phyloP scores from a whole-genome alignment of 1,140 invertebrate species.

The Spodoptera litura region DNA sequence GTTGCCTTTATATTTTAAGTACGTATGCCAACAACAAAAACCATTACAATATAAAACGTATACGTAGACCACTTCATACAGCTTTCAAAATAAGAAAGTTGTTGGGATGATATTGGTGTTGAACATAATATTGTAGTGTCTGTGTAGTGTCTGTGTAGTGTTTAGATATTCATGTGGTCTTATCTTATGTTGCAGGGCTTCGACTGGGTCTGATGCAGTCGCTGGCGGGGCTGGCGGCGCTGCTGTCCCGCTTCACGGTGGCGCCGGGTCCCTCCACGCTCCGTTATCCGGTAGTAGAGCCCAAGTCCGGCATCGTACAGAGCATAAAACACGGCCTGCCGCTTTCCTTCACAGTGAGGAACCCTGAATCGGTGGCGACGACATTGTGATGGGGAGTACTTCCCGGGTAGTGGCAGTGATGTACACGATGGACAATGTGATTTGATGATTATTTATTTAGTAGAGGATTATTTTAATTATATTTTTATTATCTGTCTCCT shows the following conservation, averaged over 20 bases:
- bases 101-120: neutral
- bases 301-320: conserved; percentile 58
- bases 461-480: no score
- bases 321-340: conserved; percentile 57
- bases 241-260: conserved; percentile 56
- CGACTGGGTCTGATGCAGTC: conserved; percentile 65
- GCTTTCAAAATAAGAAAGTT: no score
- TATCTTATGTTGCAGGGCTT: conserved; percentile 52
- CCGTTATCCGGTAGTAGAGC: conserved; percentile 48
- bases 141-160: neutral
- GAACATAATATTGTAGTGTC: neutral
- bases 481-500: no score
- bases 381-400: neutral
- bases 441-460: no score
- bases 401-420: no score
- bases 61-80: no score
- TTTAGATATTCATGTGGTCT: neutral
- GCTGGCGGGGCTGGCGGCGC: conserved; percentile 60
- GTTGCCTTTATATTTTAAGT: no score
- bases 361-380: neutral
- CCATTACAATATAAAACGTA: no score
- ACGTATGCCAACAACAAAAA: no score
- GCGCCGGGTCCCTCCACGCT: conserved; percentile 51
- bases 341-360: conserved; percentile 46
- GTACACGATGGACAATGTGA: no score